These are phyloP conservation scores for Lordiphosa andalusiaca DNA, from an alignment of 2,888 invertebrate species.

Conservation along the genomic window DNA sequence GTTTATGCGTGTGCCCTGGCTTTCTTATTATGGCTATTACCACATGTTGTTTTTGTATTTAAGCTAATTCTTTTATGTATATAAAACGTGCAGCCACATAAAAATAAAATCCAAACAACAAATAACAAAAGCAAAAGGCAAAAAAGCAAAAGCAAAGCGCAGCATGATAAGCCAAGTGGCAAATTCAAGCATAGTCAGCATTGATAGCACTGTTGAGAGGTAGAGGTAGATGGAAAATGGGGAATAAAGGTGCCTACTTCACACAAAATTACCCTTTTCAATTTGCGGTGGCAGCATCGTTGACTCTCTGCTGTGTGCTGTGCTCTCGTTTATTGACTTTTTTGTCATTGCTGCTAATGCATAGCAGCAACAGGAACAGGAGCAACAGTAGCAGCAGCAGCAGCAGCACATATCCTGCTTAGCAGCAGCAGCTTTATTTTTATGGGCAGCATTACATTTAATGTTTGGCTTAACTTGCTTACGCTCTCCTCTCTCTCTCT, in stretches of 20 bases:
- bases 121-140: constrained; percentile 49
- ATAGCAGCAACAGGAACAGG: constrained; percentile 43
- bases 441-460: constrained; percentile 68
- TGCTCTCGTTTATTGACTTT: constrained; percentile 66
- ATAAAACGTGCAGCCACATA: constrained; percentile 71
- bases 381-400: constrained; percentile 17
- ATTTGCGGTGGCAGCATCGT: constrained; percentile 45
- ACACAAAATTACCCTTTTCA: constrained; percentile 77
- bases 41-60: constrained; percentile 74
- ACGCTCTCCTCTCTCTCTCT: constrained; percentile 33
- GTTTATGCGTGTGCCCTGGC: constrained; percentile 53
- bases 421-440: constrained; percentile 67
- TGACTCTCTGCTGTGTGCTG: constrained; percentile 1
- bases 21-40: constrained; percentile 72
- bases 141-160: constrained; percentile 27
- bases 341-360: constrained; percentile 72
- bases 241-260: constrained; percentile 70
- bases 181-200: constrained; percentile 74
- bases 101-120: constrained; percentile 67
- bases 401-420: constrained; percentile 23
- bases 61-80: constrained; percentile 72
- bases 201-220: constrained; percentile 47
- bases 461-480: constrained; percentile 72
- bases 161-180: constrained; percentile 70
- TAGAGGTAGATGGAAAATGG: background rate